Evolutionary conservation across 2,888 invertebrate genomes (phyloP).

Genomic region (Taphrorychus bicolor): DNA sequence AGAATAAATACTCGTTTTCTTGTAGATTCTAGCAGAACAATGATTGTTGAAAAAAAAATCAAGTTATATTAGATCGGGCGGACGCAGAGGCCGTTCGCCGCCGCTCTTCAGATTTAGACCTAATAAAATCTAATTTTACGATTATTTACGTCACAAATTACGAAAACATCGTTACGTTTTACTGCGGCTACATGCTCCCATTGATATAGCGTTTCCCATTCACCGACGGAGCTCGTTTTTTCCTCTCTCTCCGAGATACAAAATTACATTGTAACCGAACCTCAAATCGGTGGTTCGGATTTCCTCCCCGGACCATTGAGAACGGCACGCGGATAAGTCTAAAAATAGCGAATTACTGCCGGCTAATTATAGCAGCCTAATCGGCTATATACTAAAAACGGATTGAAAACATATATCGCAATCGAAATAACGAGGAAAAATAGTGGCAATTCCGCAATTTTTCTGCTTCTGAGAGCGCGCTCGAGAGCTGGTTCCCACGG

Average conservation of each 20-base stretch:
- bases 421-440: neutral
- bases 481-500: slow-evolving; percentile 27
- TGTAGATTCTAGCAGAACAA: too few relatives aligned
- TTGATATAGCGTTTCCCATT: neutral
- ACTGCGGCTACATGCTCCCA: neutral
- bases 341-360: neutral
- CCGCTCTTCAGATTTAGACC: neutral
- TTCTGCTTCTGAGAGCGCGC: slow-evolving; percentile 21
- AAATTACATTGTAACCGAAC: neutral
- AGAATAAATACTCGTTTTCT: too few relatives aligned
- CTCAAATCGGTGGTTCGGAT: neutral
- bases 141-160: neutral
- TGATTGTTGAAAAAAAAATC: too few relatives aligned
- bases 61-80: neutral
- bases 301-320: neutral
- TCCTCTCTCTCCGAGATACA: too few relatives aligned
- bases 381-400: neutral
- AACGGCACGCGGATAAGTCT: neutral
- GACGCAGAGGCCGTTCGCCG: neutral
- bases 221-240: neutral
- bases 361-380: neutral
- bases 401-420: neutral
- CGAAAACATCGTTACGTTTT: neutral
- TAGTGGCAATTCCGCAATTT: neutral
- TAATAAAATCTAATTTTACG: neutral